A percentile compares a stretch with the other conserved stretches of the same genome.
Evolutionary conservation across 2,888 invertebrate species (phyloP).

Genomic region (Cylloceria caligata): DNA sequence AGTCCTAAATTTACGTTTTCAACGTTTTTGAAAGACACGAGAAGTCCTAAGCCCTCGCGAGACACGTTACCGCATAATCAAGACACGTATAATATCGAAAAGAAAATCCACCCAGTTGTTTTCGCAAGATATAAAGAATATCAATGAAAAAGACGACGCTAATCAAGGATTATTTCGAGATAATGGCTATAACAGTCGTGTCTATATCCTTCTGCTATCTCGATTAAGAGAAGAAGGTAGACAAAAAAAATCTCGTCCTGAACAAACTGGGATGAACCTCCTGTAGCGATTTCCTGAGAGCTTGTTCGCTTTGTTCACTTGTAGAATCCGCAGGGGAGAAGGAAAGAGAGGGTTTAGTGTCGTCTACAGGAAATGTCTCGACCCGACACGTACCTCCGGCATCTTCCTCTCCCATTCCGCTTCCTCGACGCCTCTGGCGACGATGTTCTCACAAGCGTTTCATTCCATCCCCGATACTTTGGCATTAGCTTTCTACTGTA

Average conservation of each 20-base stretch:
- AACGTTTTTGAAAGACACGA: not conserved
- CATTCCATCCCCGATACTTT: not conserved
- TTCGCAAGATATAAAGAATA: not conserved
- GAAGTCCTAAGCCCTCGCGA: not conserved
- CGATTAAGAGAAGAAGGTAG: not conserved
- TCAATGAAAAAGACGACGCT: not conserved
- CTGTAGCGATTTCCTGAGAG: not conserved
- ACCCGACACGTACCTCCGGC: constrained; percentile 12
- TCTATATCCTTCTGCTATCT: not conserved
- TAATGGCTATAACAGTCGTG: not conserved
- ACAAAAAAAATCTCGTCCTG: constrained; percentile 1
- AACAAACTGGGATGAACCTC: not conserved
- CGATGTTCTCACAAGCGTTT: not conserved
- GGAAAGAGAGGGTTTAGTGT: not conserved
- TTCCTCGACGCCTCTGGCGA: constrained; percentile 19
- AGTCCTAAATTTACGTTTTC: constrained; percentile 19
- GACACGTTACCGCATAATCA: constrained; percentile 40
- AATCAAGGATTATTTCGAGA: constrained; percentile 3
- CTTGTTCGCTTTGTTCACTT: constrained; percentile 6
- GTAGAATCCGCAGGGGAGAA: not conserved
- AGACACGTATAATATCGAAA: not conserved
- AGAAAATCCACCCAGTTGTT: not conserved
- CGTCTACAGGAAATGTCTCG: constrained; percentile 35
- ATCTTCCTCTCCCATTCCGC: constrained; percentile 10
- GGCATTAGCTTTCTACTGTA: not conserved